Evolutionary conservation across 2,888 invertebrate genomes (phyloP).

Genomic region (Patella caerulea): DNA sequence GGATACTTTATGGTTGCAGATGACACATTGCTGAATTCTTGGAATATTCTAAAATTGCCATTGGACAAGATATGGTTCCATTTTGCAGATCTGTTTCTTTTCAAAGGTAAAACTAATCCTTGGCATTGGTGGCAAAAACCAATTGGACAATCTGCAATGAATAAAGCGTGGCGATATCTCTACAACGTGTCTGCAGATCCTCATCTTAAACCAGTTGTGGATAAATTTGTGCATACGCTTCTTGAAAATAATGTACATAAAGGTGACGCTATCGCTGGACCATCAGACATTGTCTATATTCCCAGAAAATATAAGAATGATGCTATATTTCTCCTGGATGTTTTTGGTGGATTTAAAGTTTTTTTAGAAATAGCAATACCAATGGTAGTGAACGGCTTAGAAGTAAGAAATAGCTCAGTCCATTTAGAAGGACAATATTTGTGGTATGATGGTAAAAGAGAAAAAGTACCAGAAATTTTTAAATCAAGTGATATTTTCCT

Average conservation of each 20-base stretch:
- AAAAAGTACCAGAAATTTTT: conserved; percentile 1
- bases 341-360: conserved; percentile 1
- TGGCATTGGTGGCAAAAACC: background rate
- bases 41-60: background rate
- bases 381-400: conserved; percentile 3
- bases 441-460: background rate
- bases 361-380: conserved; percentile 6
- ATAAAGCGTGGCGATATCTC: background rate
- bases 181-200: no score
- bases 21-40: background rate
- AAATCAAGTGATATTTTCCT: background rate
- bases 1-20: background rate
- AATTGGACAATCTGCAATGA: background rate
- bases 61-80: background rate
- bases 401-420: background rate
- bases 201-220: no score
- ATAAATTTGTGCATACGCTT: no score
- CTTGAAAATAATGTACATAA: background rate
- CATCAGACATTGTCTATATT: conserved; percentile 13
- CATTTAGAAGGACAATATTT: background rate
- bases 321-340: background rate
- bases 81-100: background rate
- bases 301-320: conserved; percentile 10
- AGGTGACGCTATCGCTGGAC: background rate
- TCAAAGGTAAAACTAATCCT: background rate